Evolutionary conservation across 2,797 vertebrate genomes (phyloP), one percentile per base, ranked within the genome.

Genomic region (Acropternis orthonyx): DNA sequence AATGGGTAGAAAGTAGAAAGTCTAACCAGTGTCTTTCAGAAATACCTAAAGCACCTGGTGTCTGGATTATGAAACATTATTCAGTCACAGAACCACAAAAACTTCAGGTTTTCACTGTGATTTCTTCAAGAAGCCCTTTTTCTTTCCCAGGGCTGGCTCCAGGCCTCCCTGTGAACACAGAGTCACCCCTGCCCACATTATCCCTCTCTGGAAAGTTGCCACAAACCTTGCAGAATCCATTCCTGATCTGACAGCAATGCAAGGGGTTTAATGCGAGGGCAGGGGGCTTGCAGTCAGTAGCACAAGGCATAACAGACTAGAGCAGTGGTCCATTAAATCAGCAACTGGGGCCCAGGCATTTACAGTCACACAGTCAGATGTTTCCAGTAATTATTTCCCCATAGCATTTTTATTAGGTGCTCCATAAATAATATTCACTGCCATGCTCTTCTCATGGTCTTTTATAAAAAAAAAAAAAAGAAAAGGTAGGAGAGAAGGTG

Each of bases 361-460:
- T 98, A 97, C 97, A 98, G 97, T 97, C 97, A 97, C 93, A 92
- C 88, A 95, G 95, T 95, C 95, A 97, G 95, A 97, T 96, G 90
- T 98, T 98, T 98, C 97, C 97, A 97, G 98, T 97, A 98, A 98
- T 97, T 97, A 98, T 98, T 98, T 98, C 97, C 94, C 96, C 68
- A 94, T 97, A 96, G 97, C 96, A 98, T 97, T 97, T 98, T 97
- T 97, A 98, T 98, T 97, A 97, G 97, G 97, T 96, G 96, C 95
- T 96, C 97, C 95, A 98, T 98, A 98, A 98, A 98, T 98, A 98
- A 98, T 97, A 97, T 96, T 97, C 97, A 96, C 97, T 71, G 85
- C 93, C 43, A 27, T 95, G 94, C 82, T 96, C 96, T 97, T 96
- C 97, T 97, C 78, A 39, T 61, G 20, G 72, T 73, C 79, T 54